phyloP scores from a whole-genome alignment of 2,888 invertebrate species.

The Gandaritis pyraliata region DNA sequence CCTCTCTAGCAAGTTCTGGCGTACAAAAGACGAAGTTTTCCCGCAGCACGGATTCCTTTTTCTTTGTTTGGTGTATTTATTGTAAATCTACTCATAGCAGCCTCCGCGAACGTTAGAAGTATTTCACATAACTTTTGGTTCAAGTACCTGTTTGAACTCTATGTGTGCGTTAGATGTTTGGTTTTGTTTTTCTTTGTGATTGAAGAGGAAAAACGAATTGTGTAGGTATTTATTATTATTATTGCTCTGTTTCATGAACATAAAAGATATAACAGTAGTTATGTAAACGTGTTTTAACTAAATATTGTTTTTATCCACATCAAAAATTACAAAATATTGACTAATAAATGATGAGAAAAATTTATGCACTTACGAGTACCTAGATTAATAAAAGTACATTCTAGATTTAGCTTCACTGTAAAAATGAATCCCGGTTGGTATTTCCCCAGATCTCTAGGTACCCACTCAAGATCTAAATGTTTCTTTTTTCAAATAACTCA shows the following conservation, averaged over 20 bases:
- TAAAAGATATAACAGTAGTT: no score
- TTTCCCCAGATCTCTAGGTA: no score
- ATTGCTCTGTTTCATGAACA: neutral
- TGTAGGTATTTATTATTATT: slow-evolving; percentile 1
- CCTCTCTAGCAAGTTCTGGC: slow-evolving; percentile 52
- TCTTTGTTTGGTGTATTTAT: slow-evolving; percentile 84
- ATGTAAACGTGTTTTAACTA: no score
- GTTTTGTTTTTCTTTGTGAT: slow-evolving; percentile 41
- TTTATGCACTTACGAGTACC: no score
- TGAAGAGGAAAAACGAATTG: slow-evolving; percentile 12
- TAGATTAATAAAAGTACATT: no score
- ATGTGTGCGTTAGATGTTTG: slow-evolving; percentile 33
- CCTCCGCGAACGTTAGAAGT: slow-evolving; percentile 73
- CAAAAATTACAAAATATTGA: no score
- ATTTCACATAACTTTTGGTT: slow-evolving; percentile 81
- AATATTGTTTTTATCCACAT: no score
- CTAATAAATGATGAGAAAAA: no score
- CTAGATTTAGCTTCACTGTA: no score
- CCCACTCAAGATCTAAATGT: no score
- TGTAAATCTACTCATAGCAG: slow-evolving; percentile 83
- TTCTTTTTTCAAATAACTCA: no score
- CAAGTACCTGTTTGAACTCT: slow-evolving; percentile 45
- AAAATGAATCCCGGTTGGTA: no score
- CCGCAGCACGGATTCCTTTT: slow-evolving; percentile 82
- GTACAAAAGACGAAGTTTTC: slow-evolving; percentile 80